Conservation (phyloP, 2,888 invertebrate genomes). For the Mimachlamys varia region DNA sequence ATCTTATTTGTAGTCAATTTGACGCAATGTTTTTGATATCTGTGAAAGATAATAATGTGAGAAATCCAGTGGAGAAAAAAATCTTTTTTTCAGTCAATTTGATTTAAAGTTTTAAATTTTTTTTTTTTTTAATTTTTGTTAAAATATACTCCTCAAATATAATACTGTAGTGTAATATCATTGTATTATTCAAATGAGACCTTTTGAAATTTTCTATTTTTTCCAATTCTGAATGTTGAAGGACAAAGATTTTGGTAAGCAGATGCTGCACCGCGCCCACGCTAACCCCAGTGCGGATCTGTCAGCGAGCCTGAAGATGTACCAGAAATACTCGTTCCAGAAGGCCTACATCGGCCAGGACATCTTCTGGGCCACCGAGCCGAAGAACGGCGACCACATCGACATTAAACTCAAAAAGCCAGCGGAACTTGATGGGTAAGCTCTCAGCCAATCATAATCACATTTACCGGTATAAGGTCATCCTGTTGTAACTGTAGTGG, state of each 20-base stretch:
- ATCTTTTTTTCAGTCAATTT: too few relatives aligned
- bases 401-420: slow-evolving; percentile 91
- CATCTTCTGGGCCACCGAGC: slow-evolving; percentile 95
- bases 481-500: neutral
- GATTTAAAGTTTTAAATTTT: too few relatives aligned
- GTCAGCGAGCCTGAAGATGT: slow-evolving; percentile 89
- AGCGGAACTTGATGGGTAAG: slow-evolving; percentile 87
- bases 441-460: slow-evolving; percentile 36
- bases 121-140: too few relatives aligned
- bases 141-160: too few relatives aligned
- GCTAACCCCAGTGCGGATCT: slow-evolving; percentile 82
- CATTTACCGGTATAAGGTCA: too few relatives aligned
- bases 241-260: slow-evolving; percentile 95
- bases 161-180: too few relatives aligned
- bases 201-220: neutral
- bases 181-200: too few relatives aligned
- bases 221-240: slow-evolving; percentile 78
- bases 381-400: slow-evolving; percentile 91
- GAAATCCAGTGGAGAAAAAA: too few relatives aligned
- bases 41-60: too few relatives aligned
- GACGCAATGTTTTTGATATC: too few relatives aligned
- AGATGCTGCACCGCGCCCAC: slow-evolving; percentile 84
- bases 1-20: too few relatives aligned
- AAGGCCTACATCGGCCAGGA: slow-evolving; percentile 93
- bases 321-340: slow-evolving; percentile 90